Conservation (phyloP, 2,888 invertebrate species). For the Phasia obesa region DNA sequence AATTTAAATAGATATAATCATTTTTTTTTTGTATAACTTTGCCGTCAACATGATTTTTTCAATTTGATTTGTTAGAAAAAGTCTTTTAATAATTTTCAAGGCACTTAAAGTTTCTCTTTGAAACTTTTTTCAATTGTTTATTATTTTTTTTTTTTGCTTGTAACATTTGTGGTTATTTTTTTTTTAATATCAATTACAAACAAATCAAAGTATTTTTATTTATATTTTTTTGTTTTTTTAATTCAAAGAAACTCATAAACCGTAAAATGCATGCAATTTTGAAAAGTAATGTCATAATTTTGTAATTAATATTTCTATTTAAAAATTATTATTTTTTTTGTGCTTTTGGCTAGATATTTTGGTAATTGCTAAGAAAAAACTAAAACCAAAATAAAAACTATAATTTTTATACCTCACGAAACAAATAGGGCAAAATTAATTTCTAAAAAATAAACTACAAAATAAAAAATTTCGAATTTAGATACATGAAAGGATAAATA, state of each 20-base stretch:
- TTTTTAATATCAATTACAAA: constrained; percentile 58
- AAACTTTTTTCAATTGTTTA: constrained; percentile 19
- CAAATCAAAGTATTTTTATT: background rate
- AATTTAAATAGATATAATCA: too few species aligned
- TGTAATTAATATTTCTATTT: constrained; percentile 75
- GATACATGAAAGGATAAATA: too few species aligned
- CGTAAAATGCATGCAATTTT: constrained; percentile 77
- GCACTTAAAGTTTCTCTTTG: constrained; percentile 66
- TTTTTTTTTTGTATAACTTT: too few species aligned
- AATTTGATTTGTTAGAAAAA: constrained; percentile 34
- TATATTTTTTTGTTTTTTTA: constrained; percentile 3
- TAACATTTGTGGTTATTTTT: constrained; percentile 38
- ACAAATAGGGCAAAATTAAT: constrained; percentile 49
- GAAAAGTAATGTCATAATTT: constrained; percentile 77
- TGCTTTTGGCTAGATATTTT: constrained; percentile 25
- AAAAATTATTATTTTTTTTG: background rate
- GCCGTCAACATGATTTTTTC: constrained; percentile 34
- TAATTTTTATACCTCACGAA: constrained; percentile 37
- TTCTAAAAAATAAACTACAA: background rate
- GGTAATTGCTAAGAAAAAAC: constrained; percentile 42
- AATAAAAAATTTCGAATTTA: background rate
- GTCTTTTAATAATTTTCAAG: constrained; percentile 52
- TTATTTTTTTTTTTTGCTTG: constrained; percentile 23
- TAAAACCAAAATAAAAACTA: background rate
- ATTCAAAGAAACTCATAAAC: constrained; percentile 60